Evolutionary conservation across 2,113 vertebrate genomes (phyloP).

Genomic region (Anas platyrhynchos): DNA sequence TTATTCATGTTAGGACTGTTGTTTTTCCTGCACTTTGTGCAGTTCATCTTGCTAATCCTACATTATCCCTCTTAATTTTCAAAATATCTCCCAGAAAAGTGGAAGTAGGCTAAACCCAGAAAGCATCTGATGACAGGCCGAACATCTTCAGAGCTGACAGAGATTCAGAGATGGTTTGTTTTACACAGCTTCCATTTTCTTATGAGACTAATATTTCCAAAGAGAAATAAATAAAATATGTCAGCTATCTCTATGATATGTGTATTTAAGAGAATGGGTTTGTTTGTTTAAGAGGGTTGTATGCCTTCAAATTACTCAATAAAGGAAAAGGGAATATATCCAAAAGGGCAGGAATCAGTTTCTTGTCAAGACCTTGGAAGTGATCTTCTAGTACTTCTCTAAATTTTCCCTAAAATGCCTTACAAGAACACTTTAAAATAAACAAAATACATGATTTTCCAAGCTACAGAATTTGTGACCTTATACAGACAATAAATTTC

Average conservation of each 20-base stretch:
- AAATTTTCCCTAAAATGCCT: not conserved
- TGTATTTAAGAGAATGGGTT: not conserved
- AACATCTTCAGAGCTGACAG: not conserved
- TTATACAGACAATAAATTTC: not conserved
- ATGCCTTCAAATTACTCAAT: not conserved
- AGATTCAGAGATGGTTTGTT: not conserved
- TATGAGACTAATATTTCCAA: not conserved
- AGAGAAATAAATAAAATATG: not conserved
- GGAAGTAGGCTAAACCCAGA: not conserved
- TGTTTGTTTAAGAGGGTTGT: not conserved
- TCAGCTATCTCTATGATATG: rapidly evolving
- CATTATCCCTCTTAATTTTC: rapidly evolving
- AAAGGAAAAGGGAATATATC: rapidly evolving
- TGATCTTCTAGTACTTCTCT: not conserved
- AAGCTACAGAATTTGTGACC: not conserved
- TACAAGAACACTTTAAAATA: not conserved
- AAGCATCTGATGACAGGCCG: not conserved
- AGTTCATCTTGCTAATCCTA: not conserved
- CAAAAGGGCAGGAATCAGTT: not conserved
- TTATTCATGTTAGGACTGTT: not conserved
- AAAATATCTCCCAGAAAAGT: not conserved
- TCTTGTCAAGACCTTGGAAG: not conserved
- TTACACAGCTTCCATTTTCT: not conserved
- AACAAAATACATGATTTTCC: rapidly evolving
- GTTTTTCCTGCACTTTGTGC: not conserved